Evolutionary conservation across 2,888 invertebrate genomes (phyloP).

Genomic region (Polyommatus iphigenia): DNA sequence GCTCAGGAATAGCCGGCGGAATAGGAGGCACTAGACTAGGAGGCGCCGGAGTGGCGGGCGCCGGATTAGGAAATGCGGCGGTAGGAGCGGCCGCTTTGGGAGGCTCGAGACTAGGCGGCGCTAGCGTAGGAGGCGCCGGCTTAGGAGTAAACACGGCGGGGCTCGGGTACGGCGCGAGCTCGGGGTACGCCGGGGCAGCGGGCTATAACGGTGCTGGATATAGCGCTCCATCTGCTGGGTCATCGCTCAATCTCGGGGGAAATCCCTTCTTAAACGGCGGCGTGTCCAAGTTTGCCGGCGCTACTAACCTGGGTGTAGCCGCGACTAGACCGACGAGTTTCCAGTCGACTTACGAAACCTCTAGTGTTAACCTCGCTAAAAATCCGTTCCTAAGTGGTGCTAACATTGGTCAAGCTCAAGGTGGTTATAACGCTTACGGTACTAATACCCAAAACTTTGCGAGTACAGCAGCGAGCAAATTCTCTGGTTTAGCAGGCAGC

Average conservation of each 20-base stretch:
- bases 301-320: slow-evolving; percentile 39
- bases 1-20: background rate
- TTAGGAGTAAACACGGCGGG: slow-evolving; percentile 25
- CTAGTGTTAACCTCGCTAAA: slow-evolving; percentile 56
- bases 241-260: slow-evolving; percentile 10
- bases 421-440: slow-evolving; percentile 43
- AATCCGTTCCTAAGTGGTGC: slow-evolving; percentile 58
- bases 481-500: slow-evolving; percentile 63
- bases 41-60: background rate
- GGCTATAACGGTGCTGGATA: slow-evolving; percentile 22
- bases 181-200: background rate
- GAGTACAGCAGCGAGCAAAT: slow-evolving; percentile 47
- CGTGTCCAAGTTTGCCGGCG: slow-evolving; percentile 46
- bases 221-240: slow-evolving; percentile 7
- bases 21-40: slow-evolving; percentile 21
- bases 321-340: slow-evolving; percentile 39
- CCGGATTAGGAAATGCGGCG: slow-evolving; percentile 6
- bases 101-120: slow-evolving; percentile 18
- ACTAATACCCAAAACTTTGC: slow-evolving; percentile 36
- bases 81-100: background rate
- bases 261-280: slow-evolving; percentile 58
- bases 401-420: slow-evolving; percentile 38
- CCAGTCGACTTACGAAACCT: slow-evolving; percentile 52
- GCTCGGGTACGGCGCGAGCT: slow-evolving; percentile 8
- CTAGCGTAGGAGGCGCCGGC: slow-evolving; percentile 15